Base-by-base conservation (phyloP, 35 echinoderm and acorn worm species). In the Stichopus chloronotus region DNA sequence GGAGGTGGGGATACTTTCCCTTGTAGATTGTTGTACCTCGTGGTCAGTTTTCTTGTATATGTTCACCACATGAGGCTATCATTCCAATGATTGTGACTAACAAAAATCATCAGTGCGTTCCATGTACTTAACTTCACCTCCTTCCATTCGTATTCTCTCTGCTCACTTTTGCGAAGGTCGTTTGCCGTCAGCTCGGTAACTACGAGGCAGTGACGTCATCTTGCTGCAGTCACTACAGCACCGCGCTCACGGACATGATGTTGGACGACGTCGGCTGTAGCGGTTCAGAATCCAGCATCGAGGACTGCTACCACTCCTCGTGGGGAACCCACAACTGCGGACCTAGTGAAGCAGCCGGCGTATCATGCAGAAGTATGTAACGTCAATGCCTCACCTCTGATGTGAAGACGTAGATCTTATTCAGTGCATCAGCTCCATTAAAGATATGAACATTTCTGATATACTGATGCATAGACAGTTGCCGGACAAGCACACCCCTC, bases 141-240 rank as follows among this genome's bases (percentile, higher is more conserved):
- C 30, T 43, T 43, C 30, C 30, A 43, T 43, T 43, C 30, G 30
- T 43, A 43, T 43, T 43, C 30, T 43, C 30, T 43, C 30, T 43
- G 30, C 30, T 43, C 30, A 43, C 30, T 43, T 43, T 43, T 43
- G 30, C 30, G 11, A 16, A 95, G 92, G 95, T 96, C 59, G 88
- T 95, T 4, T 98, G 96, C 81, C 94, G 96, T 72, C 96, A 98
- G 55, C 88, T 98, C 13, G 96, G 96, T 52, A 98, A 98, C 83
- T 98, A 92, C 76, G 94, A 95, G 55, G 96, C 92, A 1, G 92
- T 94, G 19, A 87, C 95, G 10, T 79, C 84, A 17, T 92, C 93
- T n/a, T 94, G 88, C 78, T 95, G 96, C n/a, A 78, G 78, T 63
- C 79, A 79, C 16, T 94, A 94, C 30, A 92, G 90, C 52, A 57